Conservation (phyloP, 1,140 invertebrate genomes). For the Pseudomyrmex pallidus region DNA sequence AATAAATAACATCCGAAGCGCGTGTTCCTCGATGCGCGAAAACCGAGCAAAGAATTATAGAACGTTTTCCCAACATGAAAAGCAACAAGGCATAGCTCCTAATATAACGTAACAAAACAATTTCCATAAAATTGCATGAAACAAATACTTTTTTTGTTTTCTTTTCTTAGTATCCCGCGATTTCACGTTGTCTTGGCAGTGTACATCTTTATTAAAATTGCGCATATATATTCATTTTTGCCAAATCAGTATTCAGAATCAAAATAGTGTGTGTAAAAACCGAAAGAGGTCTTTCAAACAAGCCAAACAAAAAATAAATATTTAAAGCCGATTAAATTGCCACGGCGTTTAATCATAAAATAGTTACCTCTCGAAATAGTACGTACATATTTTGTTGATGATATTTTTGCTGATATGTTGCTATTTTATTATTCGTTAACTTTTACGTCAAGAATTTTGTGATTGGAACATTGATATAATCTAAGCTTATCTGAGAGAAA, state of each 20-base stretch:
- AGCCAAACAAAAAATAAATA: constrained; percentile 44
- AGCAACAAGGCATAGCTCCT: neutral
- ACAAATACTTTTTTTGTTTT: constrained; percentile 16
- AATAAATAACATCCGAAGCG: constrained; percentile 50
- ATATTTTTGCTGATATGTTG: constrained; percentile 37
- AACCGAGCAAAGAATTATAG: constrained; percentile 52
- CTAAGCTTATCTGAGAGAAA: constrained; percentile 20
- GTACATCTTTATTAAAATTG: constrained; percentile 69
- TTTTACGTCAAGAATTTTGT: constrained; percentile 50
- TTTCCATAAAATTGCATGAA: constrained; percentile 46
- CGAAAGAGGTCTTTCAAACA: neutral
- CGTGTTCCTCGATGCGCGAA: constrained; percentile 46
- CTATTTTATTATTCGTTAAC: constrained; percentile 37
- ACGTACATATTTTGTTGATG: constrained; percentile 4
- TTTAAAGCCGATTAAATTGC: constrained; percentile 66
- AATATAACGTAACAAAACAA: neutral
- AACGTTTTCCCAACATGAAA: neutral
- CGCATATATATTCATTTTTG: neutral
- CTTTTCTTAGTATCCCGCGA: constrained; percentile 50
- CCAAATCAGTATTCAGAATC: neutral
- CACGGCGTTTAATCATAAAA: constrained; percentile 68
- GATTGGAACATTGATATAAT: constrained; percentile 44
- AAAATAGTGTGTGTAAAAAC: constrained; percentile 2
- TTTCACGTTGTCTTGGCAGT: constrained; percentile 43
- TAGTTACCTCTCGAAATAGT: constrained; percentile 15